These are phyloP conservation scores for Linepithema humile DNA, from an alignment of 1,140 invertebrate genomes.

Conservation along the genomic window DNA sequence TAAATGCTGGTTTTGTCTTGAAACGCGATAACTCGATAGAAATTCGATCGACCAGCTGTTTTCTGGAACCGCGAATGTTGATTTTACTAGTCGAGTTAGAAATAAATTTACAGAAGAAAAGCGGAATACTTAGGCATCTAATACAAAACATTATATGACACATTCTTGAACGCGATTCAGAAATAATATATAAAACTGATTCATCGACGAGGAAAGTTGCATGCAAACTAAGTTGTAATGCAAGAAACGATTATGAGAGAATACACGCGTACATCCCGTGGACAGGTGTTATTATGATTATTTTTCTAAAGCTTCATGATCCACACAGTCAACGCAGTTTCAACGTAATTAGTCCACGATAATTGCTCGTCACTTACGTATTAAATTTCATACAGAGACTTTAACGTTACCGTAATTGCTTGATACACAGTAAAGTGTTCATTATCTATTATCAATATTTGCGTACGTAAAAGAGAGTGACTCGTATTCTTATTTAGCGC, in stretches of 20 bases:
- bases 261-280: neutral
- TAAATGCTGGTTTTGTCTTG: neutral
- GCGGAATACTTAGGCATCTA: neutral
- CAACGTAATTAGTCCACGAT: neutral
- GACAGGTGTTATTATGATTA: neutral
- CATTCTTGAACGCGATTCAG: neutral
- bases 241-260: neutral
- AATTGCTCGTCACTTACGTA: neutral
- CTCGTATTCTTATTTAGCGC: neutral
- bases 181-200: neutral
- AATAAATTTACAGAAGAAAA: neutral
- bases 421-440: neutral
- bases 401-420: neutral
- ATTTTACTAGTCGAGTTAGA: constrained; percentile 6
- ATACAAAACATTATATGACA: too few species aligned
- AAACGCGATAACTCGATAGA: neutral
- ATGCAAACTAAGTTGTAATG: neutral
- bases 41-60: neutral
- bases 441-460: neutral
- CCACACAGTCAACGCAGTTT: neutral
- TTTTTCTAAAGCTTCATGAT: neutral
- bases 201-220: neutral
- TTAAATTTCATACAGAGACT: neutral
- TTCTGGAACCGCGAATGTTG: neutral
- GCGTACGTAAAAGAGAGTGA: neutral